These are phyloP conservation scores for Trididemnum nubilum DNA, from an alignment of 23 tunicate genomes.

Conservation along the genomic window DNA sequence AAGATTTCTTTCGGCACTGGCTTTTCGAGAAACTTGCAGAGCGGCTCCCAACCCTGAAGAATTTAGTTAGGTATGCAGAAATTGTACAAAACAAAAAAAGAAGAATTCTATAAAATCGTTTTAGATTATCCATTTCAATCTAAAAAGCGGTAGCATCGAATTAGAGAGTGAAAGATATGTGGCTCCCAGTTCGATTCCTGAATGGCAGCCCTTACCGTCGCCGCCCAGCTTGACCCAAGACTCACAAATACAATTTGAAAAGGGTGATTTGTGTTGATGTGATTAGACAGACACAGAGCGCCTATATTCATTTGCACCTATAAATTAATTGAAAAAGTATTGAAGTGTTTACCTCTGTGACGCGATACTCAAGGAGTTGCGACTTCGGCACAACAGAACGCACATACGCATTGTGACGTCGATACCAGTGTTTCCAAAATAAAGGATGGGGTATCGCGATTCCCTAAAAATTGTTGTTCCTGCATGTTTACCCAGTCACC, in stretches of 20 bases:
- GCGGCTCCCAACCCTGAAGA: constrained; percentile 39
- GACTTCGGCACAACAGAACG: constrained; percentile 30
- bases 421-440: constrained; percentile 51
- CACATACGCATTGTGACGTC: constrained; percentile 80
- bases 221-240: no score
- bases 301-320: no score
- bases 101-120: not conserved
- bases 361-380: constrained; percentile 51
- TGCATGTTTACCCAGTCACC: no score
- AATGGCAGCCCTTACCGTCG: not conserved
- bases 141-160: no score
- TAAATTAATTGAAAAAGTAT: no score
- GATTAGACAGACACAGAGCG: no score
- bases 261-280: no score
- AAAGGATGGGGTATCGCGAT: constrained; percentile 23
- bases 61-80: not conserved
- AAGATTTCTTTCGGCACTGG: constrained; percentile 6
- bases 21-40: constrained; percentile 28
- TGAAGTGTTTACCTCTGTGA: constrained; percentile 46
- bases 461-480: constrained; percentile 9
- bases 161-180: no score
- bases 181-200: no score
- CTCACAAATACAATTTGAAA: no score
- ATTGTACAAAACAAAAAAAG: not conserved
- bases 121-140: not conserved